Evolutionary conservation across 2,888 invertebrate species (phyloP).

Genomic region (Erebia palarica): DNA sequence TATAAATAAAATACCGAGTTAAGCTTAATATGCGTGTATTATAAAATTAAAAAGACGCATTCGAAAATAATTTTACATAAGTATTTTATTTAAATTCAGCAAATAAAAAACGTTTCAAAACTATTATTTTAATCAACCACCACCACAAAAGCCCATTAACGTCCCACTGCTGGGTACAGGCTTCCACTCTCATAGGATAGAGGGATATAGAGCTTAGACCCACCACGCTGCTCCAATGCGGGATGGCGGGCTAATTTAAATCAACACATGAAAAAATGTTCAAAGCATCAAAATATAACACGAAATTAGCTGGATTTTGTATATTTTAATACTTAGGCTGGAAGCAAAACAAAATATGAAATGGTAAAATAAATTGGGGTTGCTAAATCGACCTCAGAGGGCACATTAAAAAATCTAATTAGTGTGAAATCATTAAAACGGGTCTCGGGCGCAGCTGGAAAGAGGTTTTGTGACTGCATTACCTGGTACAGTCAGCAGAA

Average conservation of each 20-base stretch:
- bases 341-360: constrained; percentile 32
- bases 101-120: too few species aligned
- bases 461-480: constrained; percentile 35
- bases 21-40: too few species aligned
- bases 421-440: constrained; percentile 59
- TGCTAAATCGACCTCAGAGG: constrained; percentile 57
- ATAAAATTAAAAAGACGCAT: too few species aligned
- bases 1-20: too few species aligned
- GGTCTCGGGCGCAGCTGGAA: constrained; percentile 47
- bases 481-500: constrained; percentile 14
- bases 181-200: too few species aligned
- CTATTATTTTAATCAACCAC: too few species aligned
- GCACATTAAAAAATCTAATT: constrained; percentile 64
- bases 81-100: too few species aligned
- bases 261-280: not conserved
- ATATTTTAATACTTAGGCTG: constrained; percentile 20
- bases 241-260: not conserved
- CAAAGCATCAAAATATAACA: not conserved
- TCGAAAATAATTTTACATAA: too few species aligned
- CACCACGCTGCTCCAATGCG: too few species aligned
- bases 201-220: too few species aligned
- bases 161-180: too few species aligned
- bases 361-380: constrained; percentile 51
- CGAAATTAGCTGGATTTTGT: constrained; percentile 13
- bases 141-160: too few species aligned